phyloP scores from a whole-genome alignment of 2,113 vertebrate species.

The Saccopteryx bilineata region DNA sequence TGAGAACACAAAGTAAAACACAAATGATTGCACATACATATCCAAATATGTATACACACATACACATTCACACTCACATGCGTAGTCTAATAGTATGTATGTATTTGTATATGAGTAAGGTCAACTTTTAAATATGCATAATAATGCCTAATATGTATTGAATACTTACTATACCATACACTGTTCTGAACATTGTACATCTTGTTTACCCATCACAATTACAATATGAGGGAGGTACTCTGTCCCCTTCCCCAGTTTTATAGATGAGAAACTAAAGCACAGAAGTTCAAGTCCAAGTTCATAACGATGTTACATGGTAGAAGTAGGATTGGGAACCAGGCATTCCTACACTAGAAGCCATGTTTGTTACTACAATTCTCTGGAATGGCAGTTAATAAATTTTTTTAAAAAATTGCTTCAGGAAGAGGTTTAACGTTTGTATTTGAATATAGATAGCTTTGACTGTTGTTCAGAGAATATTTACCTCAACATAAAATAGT shows the following conservation, averaged over 20 bases:
- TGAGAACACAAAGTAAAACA: constrained; percentile 40
- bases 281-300: constrained; percentile 9
- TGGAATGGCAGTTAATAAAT: neutral
- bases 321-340: neutral
- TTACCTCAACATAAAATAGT: constrained; percentile 21
- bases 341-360: neutral
- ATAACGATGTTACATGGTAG: neutral
- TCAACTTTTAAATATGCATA: neutral
- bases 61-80: neutral
- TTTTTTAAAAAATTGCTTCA: neutral
- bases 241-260: neutral
- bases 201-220: neutral
- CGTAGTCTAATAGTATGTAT: neutral
- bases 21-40: neutral
- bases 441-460: constrained; percentile 24
- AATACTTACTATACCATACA: neutral
- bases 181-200: neutral
- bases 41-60: neutral
- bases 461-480: constrained; percentile 20
- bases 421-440: constrained; percentile 48
- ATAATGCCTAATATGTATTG: neutral
- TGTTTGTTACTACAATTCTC: neutral
- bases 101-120: neutral
- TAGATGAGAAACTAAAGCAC: neutral
- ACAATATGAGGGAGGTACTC: neutral